phyloP scores from a whole-genome alignment of 2,888 invertebrate genomes.

The Diarsia dahlii region DNA sequence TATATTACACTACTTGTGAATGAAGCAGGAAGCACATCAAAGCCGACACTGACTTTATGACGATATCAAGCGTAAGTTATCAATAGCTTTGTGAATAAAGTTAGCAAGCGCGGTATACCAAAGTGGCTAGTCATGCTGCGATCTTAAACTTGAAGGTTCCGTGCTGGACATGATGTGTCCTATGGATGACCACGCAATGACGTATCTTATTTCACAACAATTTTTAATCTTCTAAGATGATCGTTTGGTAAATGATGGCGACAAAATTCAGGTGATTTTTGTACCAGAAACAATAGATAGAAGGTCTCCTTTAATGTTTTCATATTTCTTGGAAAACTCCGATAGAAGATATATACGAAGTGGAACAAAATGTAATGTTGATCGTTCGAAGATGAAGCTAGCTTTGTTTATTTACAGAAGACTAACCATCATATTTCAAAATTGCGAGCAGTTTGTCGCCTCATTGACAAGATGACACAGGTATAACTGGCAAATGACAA shows the following conservation, averaged over 20 bases:
- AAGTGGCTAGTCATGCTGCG: background rate
- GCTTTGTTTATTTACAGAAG: slow-evolving; percentile 24
- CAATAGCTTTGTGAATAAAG: slow-evolving; percentile 30
- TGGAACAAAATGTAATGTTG: slow-evolving; percentile 13
- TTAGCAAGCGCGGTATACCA: background rate
- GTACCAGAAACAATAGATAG: background rate
- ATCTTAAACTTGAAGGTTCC: background rate
- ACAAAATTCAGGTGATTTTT: background rate
- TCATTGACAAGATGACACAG: slow-evolving; percentile 20
- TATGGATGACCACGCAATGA: slow-evolving; percentile 8
- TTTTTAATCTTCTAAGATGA: background rate
- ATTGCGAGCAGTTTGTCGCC: slow-evolving; percentile 41
- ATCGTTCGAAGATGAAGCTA: background rate
- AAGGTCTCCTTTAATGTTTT: background rate
- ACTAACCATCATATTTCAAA: slow-evolving; percentile 22
- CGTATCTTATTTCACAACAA: background rate
- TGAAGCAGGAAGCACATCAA: slow-evolving; percentile 52
- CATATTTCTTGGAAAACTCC: background rate
- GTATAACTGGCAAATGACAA: slow-evolving; percentile 6
- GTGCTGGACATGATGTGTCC: background rate
- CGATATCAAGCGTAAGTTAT: slow-evolving; percentile 14
- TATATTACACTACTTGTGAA: slow-evolving; percentile 52
- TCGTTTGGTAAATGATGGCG: background rate
- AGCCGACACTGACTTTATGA: slow-evolving; percentile 38
- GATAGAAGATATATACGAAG: slow-evolving; percentile 3